A percentile compares a stretch with the other conserved stretches of the same genome.
These are phyloP conservation scores for Myiothlypis coronata DNA, from an alignment of 2,797 vertebrate genomes.

Conservation along the genomic window DNA sequence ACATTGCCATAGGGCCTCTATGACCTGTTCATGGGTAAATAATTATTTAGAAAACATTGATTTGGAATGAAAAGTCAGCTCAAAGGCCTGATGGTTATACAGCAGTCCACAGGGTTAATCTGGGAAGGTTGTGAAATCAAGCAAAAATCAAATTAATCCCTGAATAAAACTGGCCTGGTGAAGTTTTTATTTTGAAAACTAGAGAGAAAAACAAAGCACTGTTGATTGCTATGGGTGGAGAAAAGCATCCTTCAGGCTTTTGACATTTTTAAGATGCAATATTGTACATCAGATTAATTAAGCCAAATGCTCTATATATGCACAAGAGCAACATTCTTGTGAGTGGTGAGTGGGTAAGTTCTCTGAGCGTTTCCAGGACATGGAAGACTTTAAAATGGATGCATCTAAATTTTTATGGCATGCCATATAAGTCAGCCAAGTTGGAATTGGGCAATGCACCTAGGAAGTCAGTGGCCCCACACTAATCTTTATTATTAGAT, in stretches of 20 bases:
- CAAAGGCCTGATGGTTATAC: neutral
- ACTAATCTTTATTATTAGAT: neutral
- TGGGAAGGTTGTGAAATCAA: neutral
- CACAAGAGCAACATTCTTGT: neutral
- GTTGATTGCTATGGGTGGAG: neutral
- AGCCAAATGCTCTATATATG: neutral
- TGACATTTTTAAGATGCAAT: neutral
- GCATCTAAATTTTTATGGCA: neutral
- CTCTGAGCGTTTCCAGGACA: neutral
- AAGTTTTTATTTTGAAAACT: neutral
- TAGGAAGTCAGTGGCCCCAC: neutral
- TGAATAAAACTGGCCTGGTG: neutral
- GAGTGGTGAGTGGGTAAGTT: neutral
- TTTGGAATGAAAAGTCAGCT: constrained; percentile 32
- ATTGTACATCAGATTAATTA: neutral
- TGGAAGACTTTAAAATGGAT: neutral
- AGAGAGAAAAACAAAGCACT: neutral
- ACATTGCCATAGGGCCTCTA: neutral
- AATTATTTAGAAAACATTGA: constrained; percentile 42
- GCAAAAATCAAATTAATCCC: neutral
- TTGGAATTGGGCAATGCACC: neutral
- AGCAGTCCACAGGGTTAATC: neutral
- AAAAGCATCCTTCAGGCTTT: neutral
- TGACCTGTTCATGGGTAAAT: constrained; percentile 32
- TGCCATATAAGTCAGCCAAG: neutral